Evolutionary conservation across 2,888 invertebrate genomes (phyloP), one percentile per base, ranked within the genome.

Genomic region (Cabera pusaria): DNA sequence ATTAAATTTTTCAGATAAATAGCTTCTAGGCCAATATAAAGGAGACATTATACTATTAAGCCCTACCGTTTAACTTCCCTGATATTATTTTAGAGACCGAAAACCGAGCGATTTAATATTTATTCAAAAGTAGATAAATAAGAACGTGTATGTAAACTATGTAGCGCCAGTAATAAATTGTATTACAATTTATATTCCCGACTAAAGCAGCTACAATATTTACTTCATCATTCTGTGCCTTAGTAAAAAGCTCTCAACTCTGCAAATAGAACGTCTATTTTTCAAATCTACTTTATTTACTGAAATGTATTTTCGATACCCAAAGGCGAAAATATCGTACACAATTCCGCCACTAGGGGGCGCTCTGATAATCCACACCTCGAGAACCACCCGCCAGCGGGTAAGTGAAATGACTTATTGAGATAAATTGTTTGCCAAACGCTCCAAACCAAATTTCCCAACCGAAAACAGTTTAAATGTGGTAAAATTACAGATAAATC

Each of bases 371-470:
- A 60, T 51, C 51, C 51, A 44, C 40, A 31, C 35, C 49, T 38
- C 50, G 47, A 35, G 35, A 38, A 24, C 35, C 29, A 5, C 28
- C 43, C 45, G 39, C 35, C 26, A 20, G 40, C 36, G 37, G 41
- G 56, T 52, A 58, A 65, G 49, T 63, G 59, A 60, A 68, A 69
- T 72, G 59, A 70, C 63, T 72, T 72, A 65, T 68, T 65, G 66
- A 59, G 61, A 71, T 65, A 62, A 66, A 66, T 60, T 67, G 64
- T 73, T 71, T 72, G 61, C 63, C 44, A 44, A 71, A 50, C 64
- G 55, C 68, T 72, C 56, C 49, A 62, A 59, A 65, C 60, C 59
- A 53, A 64, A 71, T 68, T 63, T 55, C 58, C 53, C 49, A 50
- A 34, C 49, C 48, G 49, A 44, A 49, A 47, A 37, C 43, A 47